Base-by-base conservation (phyloP, 2,888 invertebrate species). In the Elmis aenea region DNA sequence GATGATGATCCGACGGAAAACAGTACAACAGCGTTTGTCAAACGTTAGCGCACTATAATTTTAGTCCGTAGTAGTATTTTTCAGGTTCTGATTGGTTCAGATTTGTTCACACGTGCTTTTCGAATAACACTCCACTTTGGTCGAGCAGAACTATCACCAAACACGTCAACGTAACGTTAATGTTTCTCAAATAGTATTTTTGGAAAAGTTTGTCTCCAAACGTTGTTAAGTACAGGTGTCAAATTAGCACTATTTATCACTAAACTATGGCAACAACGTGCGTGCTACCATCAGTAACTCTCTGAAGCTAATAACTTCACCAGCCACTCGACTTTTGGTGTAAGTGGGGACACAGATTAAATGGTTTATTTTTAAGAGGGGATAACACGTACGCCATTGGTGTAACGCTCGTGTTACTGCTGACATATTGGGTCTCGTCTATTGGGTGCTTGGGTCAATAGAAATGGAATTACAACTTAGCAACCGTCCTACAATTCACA, bases 221-320 rank as follows among this genome's bases (percentile, higher is more conserved):
- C n/a, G n/a, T n/a, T 23, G 23, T 22, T 11, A 33, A 33, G 26
- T 27, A 33, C 38, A 42, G 40, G 46, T 47, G 44, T 43, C 45
- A 45, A 50, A 51, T 46, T 48, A 42, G 35, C 39, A 40, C 47
- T 44, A 54, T 43, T 51, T 50, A 48, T 32, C 49, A 42, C 46
- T 47, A 48, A 51, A 44, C 38, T 39, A 39, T 42, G 37, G 29
- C 38, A 31, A 46, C 45, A n/a, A n/a, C n/a, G 33, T 48, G 42
- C 57, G 53, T 64, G 62, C 61, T 65, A 61, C 64, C 62, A 59
- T 57, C 57, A 54, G 57, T 60, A 58, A 59, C 60, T 52, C 64
- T 63, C 62, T 59, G 54, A 51, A 55, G 62, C 61, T 67, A 67
- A 64, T 66, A 64, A 61, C 57, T 50, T 52, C 51, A 50, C 43